Percentiles rank a stretch among this genome's conserved stretches.
These are phyloP conservation scores for Sebastes umbrosus DNA, from an alignment of 2,797 vertebrate genomes.

Conservation along the genomic window DNA sequence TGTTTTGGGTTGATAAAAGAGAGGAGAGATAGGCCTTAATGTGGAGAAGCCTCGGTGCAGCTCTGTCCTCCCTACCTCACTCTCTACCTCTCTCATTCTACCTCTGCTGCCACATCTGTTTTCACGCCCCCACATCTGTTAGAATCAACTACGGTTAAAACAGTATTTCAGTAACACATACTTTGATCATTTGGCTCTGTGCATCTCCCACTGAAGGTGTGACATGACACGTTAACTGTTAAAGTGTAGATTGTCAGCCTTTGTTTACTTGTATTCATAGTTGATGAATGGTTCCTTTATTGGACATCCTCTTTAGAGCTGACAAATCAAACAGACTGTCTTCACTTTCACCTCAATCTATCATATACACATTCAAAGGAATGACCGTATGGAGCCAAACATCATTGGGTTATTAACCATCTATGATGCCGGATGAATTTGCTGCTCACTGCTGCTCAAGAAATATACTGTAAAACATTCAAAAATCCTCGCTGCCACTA, in stretches of 20 bases:
- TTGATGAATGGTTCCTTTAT: background rate
- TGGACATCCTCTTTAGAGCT: background rate
- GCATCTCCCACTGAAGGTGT: background rate
- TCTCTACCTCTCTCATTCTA: conserved; percentile 56
- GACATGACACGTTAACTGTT: background rate
- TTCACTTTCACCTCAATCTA: background rate
- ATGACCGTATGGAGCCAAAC: background rate
- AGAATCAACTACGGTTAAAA: background rate
- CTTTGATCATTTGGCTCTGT: background rate
- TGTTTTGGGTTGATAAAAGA: conserved; percentile 30
- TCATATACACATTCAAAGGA: background rate
- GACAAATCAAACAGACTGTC: background rate
- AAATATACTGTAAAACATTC: conserved; percentile 1
- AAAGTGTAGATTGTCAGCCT: background rate
- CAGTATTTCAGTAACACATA: background rate
- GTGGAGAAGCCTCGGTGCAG: conserved; percentile 48
- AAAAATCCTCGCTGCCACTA: background rate
- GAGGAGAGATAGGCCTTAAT: conserved; percentile 68
- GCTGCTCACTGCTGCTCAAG: background rate
- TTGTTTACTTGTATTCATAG: background rate
- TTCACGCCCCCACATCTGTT: background rate
- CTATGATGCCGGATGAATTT: background rate
- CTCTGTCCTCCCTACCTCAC: conserved; percentile 69
- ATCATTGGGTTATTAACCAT: background rate
- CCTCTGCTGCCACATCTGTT: conserved; percentile 30